A percentile compares a stretch with the other conserved stretches of the same genome.
phyloP scores from a whole-genome alignment of 2,113 vertebrate species.

The Amblyornis subalaris region DNA sequence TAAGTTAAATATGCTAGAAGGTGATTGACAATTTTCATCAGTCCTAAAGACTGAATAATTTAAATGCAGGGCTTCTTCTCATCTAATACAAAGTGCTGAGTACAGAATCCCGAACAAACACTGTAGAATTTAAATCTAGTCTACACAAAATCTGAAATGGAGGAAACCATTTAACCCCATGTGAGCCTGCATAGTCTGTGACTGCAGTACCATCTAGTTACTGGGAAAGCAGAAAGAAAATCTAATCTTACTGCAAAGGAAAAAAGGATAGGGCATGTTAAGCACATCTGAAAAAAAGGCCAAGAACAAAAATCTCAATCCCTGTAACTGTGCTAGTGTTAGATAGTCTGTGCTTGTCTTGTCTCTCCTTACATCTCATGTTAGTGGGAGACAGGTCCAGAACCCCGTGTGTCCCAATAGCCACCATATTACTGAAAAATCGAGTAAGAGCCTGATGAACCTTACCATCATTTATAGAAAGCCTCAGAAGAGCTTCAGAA shows the following conservation, averaged over 20 bases:
- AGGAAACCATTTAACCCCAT: neutral
- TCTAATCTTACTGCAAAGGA: neutral
- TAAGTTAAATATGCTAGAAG: slow-evolving; percentile 15
- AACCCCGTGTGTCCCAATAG: fast-evolving
- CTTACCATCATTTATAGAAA: neutral
- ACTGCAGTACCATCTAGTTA: neutral
- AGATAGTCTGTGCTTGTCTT: neutral
- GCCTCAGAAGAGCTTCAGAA: neutral
- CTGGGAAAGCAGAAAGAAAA: neutral
- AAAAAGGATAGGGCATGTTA: neutral
- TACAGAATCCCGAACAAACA: slow-evolving; percentile 45
- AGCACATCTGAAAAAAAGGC: neutral
- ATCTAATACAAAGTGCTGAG: slow-evolving; percentile 45
- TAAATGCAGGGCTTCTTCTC: slow-evolving; percentile 3
- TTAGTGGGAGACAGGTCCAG: neutral
- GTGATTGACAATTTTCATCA: slow-evolving; percentile 53
- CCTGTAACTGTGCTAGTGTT: neutral
- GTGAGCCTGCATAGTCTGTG: neutral
- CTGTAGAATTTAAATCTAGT: neutral
- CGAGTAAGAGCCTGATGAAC: neutral
- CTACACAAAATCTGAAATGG: neutral
- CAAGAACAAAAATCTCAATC: neutral
- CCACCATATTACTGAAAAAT: neutral
- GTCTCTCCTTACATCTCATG: neutral
- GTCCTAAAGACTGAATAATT: slow-evolving; percentile 35